Evolutionary conservation across 2,797 vertebrate genomes (phyloP).

Genomic region (Tragelaphus oryx): DNA sequence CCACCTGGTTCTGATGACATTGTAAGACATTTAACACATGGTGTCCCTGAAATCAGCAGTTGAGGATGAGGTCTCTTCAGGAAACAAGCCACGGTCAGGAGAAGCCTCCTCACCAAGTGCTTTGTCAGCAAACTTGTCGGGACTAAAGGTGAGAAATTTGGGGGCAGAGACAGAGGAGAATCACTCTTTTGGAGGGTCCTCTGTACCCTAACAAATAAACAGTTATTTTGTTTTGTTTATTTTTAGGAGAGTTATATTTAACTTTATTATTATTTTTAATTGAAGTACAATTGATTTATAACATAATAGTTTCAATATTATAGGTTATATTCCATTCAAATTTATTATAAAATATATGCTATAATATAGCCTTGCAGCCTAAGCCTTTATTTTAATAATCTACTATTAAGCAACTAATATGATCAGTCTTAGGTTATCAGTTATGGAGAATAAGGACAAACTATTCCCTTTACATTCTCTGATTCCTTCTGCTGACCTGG

Average conservation of each 20-base stretch:
- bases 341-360: neutral
- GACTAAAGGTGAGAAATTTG: neutral
- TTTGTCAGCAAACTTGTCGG: neutral
- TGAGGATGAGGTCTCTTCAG: neutral
- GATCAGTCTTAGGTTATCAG: neutral
- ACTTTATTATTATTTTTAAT: neutral
- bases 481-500: neutral
- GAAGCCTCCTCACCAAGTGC: neutral
- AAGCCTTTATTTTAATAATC: conserved; percentile 5
- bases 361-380: neutral
- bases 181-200: neutral
- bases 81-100: neutral
- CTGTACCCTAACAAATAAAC: neutral
- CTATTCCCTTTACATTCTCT: neutral
- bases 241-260: neutral
- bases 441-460: no score
- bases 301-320: neutral
- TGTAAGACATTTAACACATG: neutral
- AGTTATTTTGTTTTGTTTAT: neutral
- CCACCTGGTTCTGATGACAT: neutral
- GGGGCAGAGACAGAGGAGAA: neutral
- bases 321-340: neutral
- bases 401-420: neutral
- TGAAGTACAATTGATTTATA: neutral
- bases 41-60: neutral